Evolutionary conservation across 2,797 vertebrate genomes (phyloP).

Genomic region (Coreius guichenoti): DNA sequence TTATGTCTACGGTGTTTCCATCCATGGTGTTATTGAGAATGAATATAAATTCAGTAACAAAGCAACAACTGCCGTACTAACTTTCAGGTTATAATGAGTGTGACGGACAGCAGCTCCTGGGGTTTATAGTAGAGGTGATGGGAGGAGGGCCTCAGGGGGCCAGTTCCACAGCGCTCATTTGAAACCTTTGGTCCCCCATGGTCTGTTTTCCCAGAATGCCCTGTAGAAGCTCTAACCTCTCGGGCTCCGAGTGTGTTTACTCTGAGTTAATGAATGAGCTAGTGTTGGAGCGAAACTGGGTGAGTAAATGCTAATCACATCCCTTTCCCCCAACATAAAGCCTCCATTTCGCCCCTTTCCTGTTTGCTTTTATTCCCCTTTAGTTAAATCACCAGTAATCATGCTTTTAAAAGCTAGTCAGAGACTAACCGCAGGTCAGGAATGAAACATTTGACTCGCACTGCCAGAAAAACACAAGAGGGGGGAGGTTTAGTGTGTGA

Average conservation of each 20-base stretch:
- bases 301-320: conserved; percentile 35
- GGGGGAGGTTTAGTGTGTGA: conserved; percentile 7
- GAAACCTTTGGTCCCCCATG: conserved; percentile 45
- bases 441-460: conserved; percentile 17
- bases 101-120: conserved; percentile 60
- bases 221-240: conserved; percentile 52
- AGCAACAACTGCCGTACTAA: conserved; percentile 24
- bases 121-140: conserved; percentile 41
- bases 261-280: conserved; percentile 83
- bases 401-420: conserved; percentile 22
- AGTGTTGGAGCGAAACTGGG: conserved; percentile 65
- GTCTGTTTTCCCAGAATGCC: conserved; percentile 57
- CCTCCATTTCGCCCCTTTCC: conserved; percentile 15
- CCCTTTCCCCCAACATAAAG: conserved; percentile 14
- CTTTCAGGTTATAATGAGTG: conserved; percentile 5
- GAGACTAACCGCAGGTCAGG: conserved; percentile 37
- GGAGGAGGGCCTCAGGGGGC: conserved; percentile 26
- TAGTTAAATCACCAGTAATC: conserved; percentile 4
- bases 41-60: neutral
- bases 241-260: conserved; percentile 73
- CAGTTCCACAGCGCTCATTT: conserved; percentile 36
- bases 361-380: conserved; percentile 14
- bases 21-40: conserved; percentile 3
- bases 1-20: conserved; percentile 37
- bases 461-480: neutral